Evolutionary conservation across 2,113 vertebrate species (phyloP).

Genomic region (Rhabdomys dilectus): DNA sequence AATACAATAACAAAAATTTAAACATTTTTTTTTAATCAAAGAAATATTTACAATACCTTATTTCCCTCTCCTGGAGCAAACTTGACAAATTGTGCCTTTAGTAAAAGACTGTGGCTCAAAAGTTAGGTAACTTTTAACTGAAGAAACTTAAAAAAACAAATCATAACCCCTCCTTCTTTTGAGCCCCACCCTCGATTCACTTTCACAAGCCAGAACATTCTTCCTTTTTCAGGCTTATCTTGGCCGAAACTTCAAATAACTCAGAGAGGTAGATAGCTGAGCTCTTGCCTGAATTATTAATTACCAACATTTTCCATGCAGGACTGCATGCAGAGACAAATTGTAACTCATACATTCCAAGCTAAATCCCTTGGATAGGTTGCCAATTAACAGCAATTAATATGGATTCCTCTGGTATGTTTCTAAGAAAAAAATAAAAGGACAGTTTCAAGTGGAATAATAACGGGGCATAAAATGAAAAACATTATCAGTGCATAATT

Average conservation of each 20-base stretch:
- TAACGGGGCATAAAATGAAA: neutral
- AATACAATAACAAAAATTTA: constrained; percentile 5
- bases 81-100: neutral
- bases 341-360: neutral
- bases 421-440: neutral
- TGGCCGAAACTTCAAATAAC: constrained; percentile 15
- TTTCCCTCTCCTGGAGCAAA: constrained; percentile 42
- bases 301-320: constrained; percentile 7
- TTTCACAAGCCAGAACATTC: neutral
- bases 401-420: neutral
- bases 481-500: neutral
- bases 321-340: constrained; percentile 7
- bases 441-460: neutral
- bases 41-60: constrained; percentile 68
- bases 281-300: neutral
- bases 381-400: neutral
- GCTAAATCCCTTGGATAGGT: neutral
- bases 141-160: constrained; percentile 3
- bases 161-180: neutral
- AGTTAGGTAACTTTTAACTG: constrained; percentile 58
- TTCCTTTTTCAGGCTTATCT: constrained; percentile 13
- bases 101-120: constrained; percentile 30
- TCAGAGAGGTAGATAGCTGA: neutral
- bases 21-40: constrained; percentile 37
- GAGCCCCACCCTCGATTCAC: constrained; percentile 41